Conservation (phyloP, 2,113 vertebrate genomes). For the Otocyon megalotis region DNA sequence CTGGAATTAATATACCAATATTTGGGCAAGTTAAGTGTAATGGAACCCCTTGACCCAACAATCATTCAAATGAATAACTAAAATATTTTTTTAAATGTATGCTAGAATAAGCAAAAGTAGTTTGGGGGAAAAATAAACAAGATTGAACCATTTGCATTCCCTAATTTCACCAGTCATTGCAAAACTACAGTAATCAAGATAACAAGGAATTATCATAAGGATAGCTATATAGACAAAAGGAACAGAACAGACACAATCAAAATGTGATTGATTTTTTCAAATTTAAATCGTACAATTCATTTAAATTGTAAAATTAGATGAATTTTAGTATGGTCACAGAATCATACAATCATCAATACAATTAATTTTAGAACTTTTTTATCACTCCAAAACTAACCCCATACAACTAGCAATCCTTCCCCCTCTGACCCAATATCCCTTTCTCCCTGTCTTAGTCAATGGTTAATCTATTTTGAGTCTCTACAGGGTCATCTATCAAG, state of each 20-base stretch:
- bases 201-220: not conserved
- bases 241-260: not conserved
- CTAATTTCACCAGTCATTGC: not conserved
- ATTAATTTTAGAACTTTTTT: not conserved
- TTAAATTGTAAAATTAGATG: not conserved
- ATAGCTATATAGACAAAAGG: not conserved
- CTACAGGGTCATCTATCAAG: not conserved
- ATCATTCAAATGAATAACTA: too few relatives aligned
- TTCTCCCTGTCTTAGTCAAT: not conserved
- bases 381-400: not conserved
- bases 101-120: not conserved
- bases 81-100: not conserved
- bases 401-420: not conserved
- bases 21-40: not conserved
- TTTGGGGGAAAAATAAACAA: not conserved
- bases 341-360: not conserved
- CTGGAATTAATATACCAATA: not conserved
- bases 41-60: not conserved
- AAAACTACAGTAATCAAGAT: not conserved
- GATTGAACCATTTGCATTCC: not conserved
- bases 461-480: not conserved
- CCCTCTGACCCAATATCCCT: accelerated
- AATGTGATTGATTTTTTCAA: not conserved
- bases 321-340: not conserved
- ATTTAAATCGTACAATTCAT: not conserved